Evolutionary conservation across 2,888 invertebrate genomes (phyloP).

Genomic region (Latrodectus elegans): DNA sequence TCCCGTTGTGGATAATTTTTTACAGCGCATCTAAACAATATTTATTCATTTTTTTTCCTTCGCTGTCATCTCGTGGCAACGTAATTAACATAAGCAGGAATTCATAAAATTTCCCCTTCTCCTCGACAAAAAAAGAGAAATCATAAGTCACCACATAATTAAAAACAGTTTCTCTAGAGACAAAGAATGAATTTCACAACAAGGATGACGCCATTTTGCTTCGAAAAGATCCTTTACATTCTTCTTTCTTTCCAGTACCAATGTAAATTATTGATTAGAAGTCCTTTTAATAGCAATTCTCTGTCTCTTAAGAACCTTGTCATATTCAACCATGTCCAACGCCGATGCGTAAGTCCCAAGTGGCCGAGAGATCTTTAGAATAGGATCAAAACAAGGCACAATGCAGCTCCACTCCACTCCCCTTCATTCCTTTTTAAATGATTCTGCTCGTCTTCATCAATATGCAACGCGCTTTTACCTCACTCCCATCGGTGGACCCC

Average conservation of each 20-base stretch:
- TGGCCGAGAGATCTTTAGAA: background rate
- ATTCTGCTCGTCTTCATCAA: constrained; percentile 49
- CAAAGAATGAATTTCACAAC: too few species aligned
- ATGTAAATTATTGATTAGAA: constrained; percentile 24
- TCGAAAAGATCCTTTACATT: background rate
- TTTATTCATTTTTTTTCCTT: too few species aligned
- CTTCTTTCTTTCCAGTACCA: background rate
- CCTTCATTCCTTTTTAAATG: constrained; percentile 27
- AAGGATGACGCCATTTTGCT: background rate
- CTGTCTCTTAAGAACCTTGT: constrained; percentile 10
- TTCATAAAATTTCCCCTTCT: too few species aligned
- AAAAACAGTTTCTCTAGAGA: too few species aligned
- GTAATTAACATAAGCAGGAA: too few species aligned
- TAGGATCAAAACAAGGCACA: constrained; percentile 1
- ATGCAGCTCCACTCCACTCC: background rate
- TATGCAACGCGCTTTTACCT: constrained; percentile 54
- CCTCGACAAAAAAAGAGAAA: too few species aligned
- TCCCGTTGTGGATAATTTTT: too few species aligned
- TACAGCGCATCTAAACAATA: too few species aligned
- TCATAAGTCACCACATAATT: too few species aligned
- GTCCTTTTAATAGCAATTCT: constrained; percentile 38
- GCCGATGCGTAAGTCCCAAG: background rate
- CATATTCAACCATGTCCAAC: background rate
- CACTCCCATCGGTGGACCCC: constrained; percentile 7
- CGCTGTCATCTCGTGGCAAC: too few species aligned